phyloP scores from a whole-genome alignment of 2,888 invertebrate genomes.

The Linyphia triangularis region DNA sequence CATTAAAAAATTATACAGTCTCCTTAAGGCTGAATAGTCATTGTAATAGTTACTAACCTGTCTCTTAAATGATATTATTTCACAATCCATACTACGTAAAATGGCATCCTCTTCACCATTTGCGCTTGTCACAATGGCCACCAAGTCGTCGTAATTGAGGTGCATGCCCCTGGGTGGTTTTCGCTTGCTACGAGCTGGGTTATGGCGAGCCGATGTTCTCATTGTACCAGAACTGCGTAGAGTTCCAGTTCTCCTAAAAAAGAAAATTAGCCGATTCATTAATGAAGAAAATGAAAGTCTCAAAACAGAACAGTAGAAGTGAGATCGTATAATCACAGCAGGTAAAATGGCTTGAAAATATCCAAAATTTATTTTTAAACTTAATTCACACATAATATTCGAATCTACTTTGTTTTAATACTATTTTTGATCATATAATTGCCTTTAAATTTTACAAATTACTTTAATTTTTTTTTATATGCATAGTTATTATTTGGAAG shows the following conservation, averaged over 20 bases:
- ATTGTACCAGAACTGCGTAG: slow-evolving; percentile 68
- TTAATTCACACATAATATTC: no score
- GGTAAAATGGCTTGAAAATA: not conserved
- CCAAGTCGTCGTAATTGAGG: slow-evolving; percentile 97
- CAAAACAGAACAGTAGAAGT: not conserved
- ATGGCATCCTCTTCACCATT: slow-evolving; percentile 88
- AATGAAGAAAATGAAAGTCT: not conserved
- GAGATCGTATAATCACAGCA: no score
- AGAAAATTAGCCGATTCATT: no score
- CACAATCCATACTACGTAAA: slow-evolving; percentile 94
- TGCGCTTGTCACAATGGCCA: slow-evolving; percentile 91
- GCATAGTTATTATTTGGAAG: no score
- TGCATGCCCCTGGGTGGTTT: slow-evolving; percentile 97
- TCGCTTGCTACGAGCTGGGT: slow-evolving; percentile 82
- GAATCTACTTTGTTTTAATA: no score
- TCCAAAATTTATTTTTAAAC: no score
- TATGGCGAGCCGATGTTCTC: slow-evolving; percentile 76
- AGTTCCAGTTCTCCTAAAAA: slow-evolving; percentile 72
- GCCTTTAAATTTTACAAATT: no score
- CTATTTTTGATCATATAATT: no score
- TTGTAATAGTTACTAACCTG: slow-evolving; percentile 86
- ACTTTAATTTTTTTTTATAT: no score
- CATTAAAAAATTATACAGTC: no score
- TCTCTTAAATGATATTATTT: slow-evolving; percentile 95
- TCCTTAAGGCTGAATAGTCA: no score